Percentiles rank a stretch among this genome's conserved stretches.
Evolutionary conservation across 1,140 invertebrate species (phyloP).

Genomic region (Drosophila melanica): DNA sequence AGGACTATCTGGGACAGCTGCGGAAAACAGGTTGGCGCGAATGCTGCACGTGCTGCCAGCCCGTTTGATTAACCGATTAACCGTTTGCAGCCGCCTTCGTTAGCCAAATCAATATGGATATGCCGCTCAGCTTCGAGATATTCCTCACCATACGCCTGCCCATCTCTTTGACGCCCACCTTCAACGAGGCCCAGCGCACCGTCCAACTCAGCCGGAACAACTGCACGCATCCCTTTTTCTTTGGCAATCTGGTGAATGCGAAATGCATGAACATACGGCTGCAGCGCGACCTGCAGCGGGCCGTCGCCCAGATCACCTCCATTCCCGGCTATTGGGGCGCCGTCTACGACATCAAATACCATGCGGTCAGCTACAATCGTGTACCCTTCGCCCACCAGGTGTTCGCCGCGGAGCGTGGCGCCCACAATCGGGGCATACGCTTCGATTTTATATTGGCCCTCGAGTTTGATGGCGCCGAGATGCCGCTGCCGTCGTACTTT

Average conservation of each 20-base stretch:
- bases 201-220: conserved; percentile 20
- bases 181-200: conserved; percentile 22
- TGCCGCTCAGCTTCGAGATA: conserved; percentile 55
- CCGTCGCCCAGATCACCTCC: background rate
- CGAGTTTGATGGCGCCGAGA: conserved; percentile 30
- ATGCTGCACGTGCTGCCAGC: too few relatives aligned
- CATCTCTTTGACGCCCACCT: conserved; percentile 8
- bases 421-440: conserved; percentile 19
- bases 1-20: conserved; percentile 10
- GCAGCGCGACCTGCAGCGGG: conserved; percentile 26
- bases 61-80: background rate
- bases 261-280: conserved; percentile 47
- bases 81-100: conserved; percentile 35
- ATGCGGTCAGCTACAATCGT: background rate
- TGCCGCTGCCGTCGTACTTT: conserved; percentile 37
- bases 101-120: conserved; percentile 19
- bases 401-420: conserved; percentile 14
- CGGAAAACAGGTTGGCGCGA: conserved; percentile 33
- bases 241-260: conserved; percentile 41
- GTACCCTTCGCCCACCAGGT: conserved; percentile 53
- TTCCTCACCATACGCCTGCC: conserved; percentile 54
- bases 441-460: conserved; percentile 57
- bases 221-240: conserved; percentile 47
- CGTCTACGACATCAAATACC: conserved; percentile 42
- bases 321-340: background rate